phyloP scores from a whole-genome alignment of 2,888 invertebrate genomes.

The Acanthosepion pharaonis region DNA sequence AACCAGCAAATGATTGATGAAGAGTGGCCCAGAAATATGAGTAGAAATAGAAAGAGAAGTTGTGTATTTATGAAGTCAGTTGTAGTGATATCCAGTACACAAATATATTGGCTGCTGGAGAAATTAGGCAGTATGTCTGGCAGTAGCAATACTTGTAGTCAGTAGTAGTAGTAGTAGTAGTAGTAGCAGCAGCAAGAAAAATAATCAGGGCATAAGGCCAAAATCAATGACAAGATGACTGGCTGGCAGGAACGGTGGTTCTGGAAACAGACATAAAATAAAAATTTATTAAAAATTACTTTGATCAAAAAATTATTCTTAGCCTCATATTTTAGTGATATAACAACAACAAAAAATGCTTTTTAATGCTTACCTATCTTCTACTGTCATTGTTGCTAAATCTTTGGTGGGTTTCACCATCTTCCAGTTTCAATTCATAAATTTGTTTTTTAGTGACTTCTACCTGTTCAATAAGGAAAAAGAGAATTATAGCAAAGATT shows the following conservation, averaged over 20 bases:
- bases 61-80: not conserved
- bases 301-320: not conserved
- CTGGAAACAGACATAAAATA: not conserved
- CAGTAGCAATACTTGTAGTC: not conserved
- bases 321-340: too few relatives aligned
- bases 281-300: too few relatives aligned
- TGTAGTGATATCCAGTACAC: too few relatives aligned
- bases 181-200: not conserved
- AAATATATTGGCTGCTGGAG: not conserved
- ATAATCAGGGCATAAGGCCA: slow-evolving; percentile 15
- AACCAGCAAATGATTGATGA: slow-evolving; percentile 11
- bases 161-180: not conserved
- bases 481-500: not conserved
- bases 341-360: not conserved
- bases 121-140: slow-evolving; percentile 33
- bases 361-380: not conserved
- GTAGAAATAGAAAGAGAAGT: not conserved
- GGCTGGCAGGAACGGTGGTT: not conserved
- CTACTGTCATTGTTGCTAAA: slow-evolving; percentile 38
- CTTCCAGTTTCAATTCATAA: slow-evolving; percentile 65
- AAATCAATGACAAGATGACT: not conserved
- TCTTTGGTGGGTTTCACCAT: slow-evolving; percentile 43
- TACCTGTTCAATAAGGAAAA: slow-evolving; percentile 56
- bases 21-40: not conserved
- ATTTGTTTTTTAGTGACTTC: slow-evolving; percentile 68